A percentile compares a stretch with the other conserved stretches of the same genome.
Conservation (phyloP, 2,113 vertebrate species). For the Mohoua ochrocephala region DNA sequence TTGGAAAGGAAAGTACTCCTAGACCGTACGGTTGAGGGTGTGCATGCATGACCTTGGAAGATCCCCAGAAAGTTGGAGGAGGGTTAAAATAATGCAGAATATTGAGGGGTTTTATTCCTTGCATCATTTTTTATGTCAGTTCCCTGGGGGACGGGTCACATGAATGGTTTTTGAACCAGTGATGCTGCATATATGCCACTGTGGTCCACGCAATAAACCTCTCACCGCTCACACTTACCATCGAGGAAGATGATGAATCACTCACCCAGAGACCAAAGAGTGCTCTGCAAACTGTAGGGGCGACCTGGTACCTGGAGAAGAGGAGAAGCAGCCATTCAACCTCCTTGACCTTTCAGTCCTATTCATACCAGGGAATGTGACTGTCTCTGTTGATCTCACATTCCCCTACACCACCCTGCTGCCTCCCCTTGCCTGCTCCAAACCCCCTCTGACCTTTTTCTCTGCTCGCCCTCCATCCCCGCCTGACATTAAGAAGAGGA, state of each 20-base stretch:
- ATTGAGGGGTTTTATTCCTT: not conserved
- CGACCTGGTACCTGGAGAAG: not conserved
- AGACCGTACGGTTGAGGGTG: not conserved
- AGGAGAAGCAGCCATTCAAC: not conserved
- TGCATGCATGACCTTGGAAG: not conserved
- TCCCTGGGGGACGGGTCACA: not conserved
- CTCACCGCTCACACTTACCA: not conserved
- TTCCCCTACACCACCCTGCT: not conserved
- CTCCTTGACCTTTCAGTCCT: not conserved
- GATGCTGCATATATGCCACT: not conserved
- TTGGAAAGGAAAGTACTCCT: not conserved
- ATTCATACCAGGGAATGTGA: not conserved
- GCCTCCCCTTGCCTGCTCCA: not conserved
- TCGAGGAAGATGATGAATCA: not conserved
- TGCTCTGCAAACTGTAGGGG: not conserved
- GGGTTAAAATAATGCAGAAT: not conserved
- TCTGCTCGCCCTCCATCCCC: not conserved
- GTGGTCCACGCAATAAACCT: not conserved
- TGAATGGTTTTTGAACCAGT: not conserved
- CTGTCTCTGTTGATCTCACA: not conserved
- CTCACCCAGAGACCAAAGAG: not conserved
- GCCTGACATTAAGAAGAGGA: not conserved
- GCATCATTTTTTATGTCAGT: not conserved
- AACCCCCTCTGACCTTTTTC: not conserved
- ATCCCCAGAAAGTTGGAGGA: not conserved